These are phyloP conservation scores for Delia radicum DNA, from an alignment of 1,140 invertebrate genomes.

Conservation along the genomic window DNA sequence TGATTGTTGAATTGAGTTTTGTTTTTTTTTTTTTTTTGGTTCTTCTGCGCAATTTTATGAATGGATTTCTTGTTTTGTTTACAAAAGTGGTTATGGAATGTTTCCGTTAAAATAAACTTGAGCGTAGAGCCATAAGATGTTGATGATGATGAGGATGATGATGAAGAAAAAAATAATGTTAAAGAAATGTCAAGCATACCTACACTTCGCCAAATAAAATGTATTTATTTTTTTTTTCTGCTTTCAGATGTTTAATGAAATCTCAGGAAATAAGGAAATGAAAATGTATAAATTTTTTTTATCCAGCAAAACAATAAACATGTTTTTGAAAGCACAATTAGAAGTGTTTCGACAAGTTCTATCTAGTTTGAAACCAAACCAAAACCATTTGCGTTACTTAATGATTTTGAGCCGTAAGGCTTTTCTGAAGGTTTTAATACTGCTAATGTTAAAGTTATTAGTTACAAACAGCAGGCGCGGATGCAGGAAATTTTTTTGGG, in stretches of 20 bases:
- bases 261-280: conserved; percentile 1
- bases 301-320: background rate
- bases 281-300: background rate
- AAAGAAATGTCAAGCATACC: background rate
- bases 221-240: background rate
- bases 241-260: background rate
- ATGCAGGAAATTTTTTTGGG: no score
- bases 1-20: background rate
- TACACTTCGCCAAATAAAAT: background rate
- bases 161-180: background rate
- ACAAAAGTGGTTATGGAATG: conserved; percentile 25
- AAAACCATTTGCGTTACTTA: no score
- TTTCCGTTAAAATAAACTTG: conserved; percentile 19
- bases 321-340: background rate
- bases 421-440: no score
- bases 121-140: background rate
- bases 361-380: no score
- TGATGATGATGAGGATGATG: no score
- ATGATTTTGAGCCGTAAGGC: no score
- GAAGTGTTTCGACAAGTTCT: background rate
- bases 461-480: no score
- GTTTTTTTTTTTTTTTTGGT: background rate
- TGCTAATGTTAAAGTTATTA: no score
- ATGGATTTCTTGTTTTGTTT: conserved; percentile 24
- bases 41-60: conserved; percentile 12